Percentiles rank a stretch among this genome's conserved stretches.
These are phyloP conservation scores for Neoniphon sammara DNA, from an alignment of 2,797 vertebrate genomes.

Conservation along the genomic window DNA sequence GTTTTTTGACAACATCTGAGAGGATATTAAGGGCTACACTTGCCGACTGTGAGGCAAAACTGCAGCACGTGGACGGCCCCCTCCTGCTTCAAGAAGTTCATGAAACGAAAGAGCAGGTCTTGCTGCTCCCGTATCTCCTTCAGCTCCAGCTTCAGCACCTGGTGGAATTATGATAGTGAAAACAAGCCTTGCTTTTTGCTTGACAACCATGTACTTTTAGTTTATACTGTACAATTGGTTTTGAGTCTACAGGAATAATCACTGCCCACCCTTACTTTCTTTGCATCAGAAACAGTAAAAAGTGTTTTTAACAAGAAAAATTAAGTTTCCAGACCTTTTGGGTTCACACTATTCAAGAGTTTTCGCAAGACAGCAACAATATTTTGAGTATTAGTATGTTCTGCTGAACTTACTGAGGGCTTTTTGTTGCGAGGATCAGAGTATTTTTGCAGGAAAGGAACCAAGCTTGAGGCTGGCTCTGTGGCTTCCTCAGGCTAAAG, in stretches of 20 bases:
- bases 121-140: constrained; percentile 96
- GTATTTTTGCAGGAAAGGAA: constrained; percentile 96
- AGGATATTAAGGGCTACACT: constrained; percentile 44
- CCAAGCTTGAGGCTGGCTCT: constrained; percentile 87
- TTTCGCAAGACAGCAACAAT: too few species aligned
- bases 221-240: too few species aligned
- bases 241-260: too few species aligned
- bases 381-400: neutral
- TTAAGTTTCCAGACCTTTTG: too few species aligned
- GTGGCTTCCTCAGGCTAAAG: constrained; percentile 91
- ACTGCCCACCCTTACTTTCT: too few species aligned
- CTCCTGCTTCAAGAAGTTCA: constrained; percentile 98
- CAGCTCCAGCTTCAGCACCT: constrained; percentile 94
- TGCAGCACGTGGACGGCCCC: constrained; percentile 96
- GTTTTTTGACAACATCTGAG: neutral
- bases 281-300: too few species aligned
- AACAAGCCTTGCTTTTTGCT: too few species aligned
- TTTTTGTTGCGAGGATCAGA: constrained; percentile 92
- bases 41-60: constrained; percentile 96
- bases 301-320: too few species aligned
- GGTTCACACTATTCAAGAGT: too few species aligned
- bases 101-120: constrained; percentile 96
- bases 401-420: constrained; percentile 83
- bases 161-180: constrained; percentile 14
- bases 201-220: too few species aligned